Percentiles rank a stretch among this genome's conserved stretches.
These are phyloP conservation scores for Excalfactoria chinensis DNA, from an alignment of 2,113 vertebrate genomes.

Conservation along the genomic window DNA sequence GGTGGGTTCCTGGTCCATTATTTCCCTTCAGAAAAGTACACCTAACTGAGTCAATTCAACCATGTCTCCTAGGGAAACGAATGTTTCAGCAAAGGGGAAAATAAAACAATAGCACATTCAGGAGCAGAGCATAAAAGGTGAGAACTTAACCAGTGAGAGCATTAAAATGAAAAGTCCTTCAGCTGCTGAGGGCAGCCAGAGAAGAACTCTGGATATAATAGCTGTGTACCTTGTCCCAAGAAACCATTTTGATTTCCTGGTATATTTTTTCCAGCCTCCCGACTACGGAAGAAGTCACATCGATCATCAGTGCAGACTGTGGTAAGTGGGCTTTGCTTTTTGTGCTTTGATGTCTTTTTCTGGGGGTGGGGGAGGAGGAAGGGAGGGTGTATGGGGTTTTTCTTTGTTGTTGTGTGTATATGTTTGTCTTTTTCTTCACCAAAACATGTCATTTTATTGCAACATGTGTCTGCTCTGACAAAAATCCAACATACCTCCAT, in stretches of 20 bases:
- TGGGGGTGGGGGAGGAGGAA: too few relatives aligned
- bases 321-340: neutral
- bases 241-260: neutral
- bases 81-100: neutral
- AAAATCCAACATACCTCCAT: neutral
- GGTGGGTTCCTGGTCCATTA: neutral
- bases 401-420: neutral
- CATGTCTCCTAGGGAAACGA: neutral
- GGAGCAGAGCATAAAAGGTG: neutral
- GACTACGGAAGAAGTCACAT: rapidly evolving
- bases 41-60: neutral
- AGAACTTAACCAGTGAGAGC: neutral
- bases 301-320: rapidly evolving
- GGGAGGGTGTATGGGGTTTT: too few relatives aligned
- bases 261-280: neutral
- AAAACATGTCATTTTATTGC: neutral
- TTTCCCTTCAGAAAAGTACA: neutral
- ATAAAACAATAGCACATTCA: rapidly evolving
- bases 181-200: neutral
- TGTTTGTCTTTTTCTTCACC: neutral
- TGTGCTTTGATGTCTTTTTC: neutral
- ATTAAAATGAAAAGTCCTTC: neutral
- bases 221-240: neutral
- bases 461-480: neutral
- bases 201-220: neutral